Conservation (phyloP, 2,888 invertebrate genomes). For the Malthinus flaveolus region DNA sequence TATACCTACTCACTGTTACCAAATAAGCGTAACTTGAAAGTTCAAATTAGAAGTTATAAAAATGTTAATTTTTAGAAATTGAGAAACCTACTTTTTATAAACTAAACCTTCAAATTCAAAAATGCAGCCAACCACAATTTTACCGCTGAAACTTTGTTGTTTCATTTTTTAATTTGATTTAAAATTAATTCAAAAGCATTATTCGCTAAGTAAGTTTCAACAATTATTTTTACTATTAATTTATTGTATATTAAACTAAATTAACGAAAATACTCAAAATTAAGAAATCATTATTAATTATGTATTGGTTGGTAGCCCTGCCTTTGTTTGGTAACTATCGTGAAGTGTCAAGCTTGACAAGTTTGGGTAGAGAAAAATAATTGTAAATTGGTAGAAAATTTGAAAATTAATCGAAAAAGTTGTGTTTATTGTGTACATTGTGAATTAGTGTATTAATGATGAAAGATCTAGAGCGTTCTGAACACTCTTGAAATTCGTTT, state of each 20-base stretch:
- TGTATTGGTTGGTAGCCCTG: neutral
- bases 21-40: neutral
- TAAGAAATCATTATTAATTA: neutral
- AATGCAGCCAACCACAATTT: too few relatives aligned
- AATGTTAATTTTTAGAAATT: too few relatives aligned
- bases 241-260: too few relatives aligned
- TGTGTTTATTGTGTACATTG: conserved; percentile 1
- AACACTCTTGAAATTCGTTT: conserved; percentile 44
- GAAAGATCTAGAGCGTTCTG: conserved; percentile 44
- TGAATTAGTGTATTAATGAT: conserved; percentile 39
- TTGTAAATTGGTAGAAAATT: conserved; percentile 3
- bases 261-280: too few relatives aligned
- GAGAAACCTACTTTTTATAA: too few relatives aligned
- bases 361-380: neutral
- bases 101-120: too few relatives aligned
- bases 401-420: neutral
- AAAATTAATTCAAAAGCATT: too few relatives aligned
- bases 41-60: neutral
- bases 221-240: too few relatives aligned
- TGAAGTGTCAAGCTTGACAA: neutral
- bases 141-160: too few relatives aligned
- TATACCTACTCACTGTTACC: too few relatives aligned
- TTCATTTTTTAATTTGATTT: too few relatives aligned
- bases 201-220: too few relatives aligned
- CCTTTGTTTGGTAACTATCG: neutral